Conservation (phyloP, 2,888 invertebrate species). For the Dryobota labecula region DNA sequence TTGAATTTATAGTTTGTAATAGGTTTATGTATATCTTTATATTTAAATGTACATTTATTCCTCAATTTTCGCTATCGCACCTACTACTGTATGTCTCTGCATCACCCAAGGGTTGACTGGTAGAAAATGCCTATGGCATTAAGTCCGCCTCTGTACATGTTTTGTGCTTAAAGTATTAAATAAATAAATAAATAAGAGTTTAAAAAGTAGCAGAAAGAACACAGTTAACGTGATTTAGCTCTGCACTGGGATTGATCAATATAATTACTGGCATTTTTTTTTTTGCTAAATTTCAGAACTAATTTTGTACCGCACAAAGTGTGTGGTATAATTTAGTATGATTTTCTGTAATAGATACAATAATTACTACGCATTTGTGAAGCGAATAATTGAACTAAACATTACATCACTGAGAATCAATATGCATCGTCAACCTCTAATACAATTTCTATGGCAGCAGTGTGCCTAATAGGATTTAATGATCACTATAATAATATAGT, state of each 20-base stretch:
- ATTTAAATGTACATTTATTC: no score
- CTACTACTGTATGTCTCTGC: no score
- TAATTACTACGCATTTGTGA: background rate
- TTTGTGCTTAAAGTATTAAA: no score
- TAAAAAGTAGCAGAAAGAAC: no score
- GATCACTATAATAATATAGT: slow-evolving; percentile 29
- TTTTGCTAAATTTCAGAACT: background rate
- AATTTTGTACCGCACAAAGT: background rate
- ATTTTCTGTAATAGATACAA: background rate
- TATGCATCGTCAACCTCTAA: background rate
- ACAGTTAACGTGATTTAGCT: no score
- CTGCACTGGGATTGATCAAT: background rate
- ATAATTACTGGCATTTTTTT: background rate
- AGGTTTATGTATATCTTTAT: no score
- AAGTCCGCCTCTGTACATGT: no score
- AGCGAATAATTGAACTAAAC: slow-evolving; percentile 5
- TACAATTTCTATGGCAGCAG: slow-evolving; percentile 16
- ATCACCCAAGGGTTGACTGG: no score
- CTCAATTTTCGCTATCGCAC: no score
- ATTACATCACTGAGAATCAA: slow-evolving; percentile 23
- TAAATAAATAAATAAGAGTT: no score
- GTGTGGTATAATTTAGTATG: background rate
- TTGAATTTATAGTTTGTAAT: no score
- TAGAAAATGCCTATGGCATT: no score
- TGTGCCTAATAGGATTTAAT: slow-evolving; percentile 31